Base-by-base conservation (phyloP, 37 sponge, comb jelly and placozoan species). In the Beroe ovata region DNA sequence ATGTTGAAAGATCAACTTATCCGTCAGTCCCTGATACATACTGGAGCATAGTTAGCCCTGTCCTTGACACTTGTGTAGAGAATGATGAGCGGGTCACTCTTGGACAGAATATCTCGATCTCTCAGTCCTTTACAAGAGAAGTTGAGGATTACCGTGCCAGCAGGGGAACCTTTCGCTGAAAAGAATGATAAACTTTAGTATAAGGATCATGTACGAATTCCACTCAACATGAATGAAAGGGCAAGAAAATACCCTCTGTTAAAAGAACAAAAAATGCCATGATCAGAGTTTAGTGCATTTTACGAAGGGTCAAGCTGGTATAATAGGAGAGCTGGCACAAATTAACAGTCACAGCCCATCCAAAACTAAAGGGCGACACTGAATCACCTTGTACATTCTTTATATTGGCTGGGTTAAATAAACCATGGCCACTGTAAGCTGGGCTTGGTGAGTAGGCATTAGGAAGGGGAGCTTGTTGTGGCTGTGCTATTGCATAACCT, bases 21-120 rank as follows among this genome's bases (percentile, higher is more conserved):
- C n/a, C n/a, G n/a, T n/a, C n/a, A n/a, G n/a, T n/a, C n/a, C n/a
- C n/a, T n/a, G 6, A 47, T 47, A 77, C 47, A 14, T 23, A 77
- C 84, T 54, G 33, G 28, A 36, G 54, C 25, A 35, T 77, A 77
- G 54, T 77, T 77, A 42, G 84, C 54, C 47, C 84, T 77, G 54
- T 77, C 84, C 38, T 77, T 77, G 28, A 77, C 84, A 41, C 84
- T 77, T 1, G 84, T 77, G 28, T 77, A 77, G 23, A 77, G 54
- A 4, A 77, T n/a, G 54, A 77, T 42, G 8, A 32, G 84, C 18
- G 84, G 84, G 33, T 77, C 84, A 77, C 84, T 77, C 84, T 77
- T 77, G 21, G 38, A 36, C 42, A 77, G 38, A 22, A 77, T 54
- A 41, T 77, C 84, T n/a, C 84, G 26, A 35, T 77, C 84, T 42